phyloP scores from a whole-genome alignment of 1,140 invertebrate species.

The Anoplophora glabripennis region DNA sequence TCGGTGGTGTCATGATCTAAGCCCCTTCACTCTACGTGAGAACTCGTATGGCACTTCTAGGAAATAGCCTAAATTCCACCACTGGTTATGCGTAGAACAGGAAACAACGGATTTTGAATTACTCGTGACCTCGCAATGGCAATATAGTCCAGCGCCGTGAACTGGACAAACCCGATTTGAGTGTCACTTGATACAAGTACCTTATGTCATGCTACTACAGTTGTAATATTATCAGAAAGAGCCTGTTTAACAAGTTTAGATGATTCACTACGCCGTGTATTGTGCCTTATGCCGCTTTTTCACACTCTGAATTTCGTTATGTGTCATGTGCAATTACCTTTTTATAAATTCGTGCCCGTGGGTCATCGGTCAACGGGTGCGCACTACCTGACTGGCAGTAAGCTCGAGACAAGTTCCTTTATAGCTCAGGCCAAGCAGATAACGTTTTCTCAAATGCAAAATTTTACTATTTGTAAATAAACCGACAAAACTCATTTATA shows the following conservation, averaged over 20 bases:
- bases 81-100: constrained; percentile 22
- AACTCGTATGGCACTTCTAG: constrained; percentile 26
- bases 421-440: not conserved
- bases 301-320: constrained; percentile 27
- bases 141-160: constrained; percentile 30
- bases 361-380: constrained; percentile 28
- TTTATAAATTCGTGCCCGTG: constrained; percentile 17
- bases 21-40: constrained; percentile 23
- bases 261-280: constrained; percentile 24
- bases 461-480: not conserved
- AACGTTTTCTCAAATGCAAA: too few species aligned
- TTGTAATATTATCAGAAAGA: constrained; percentile 28
- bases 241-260: constrained; percentile 34
- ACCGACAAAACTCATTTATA: not conserved
- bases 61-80: constrained; percentile 29
- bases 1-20: not conserved
- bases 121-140: constrained; percentile 30
- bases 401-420: constrained; percentile 17
- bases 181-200: constrained; percentile 34
- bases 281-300: constrained; percentile 15
- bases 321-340: constrained; percentile 27
- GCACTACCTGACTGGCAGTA: constrained; percentile 24
- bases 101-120: constrained; percentile 28
- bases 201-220: constrained; percentile 30
- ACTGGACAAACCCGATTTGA: constrained; percentile 43